Base-by-base conservation (phyloP, 2,113 vertebrate species). In the Brienomyrus longianalis region DNA sequence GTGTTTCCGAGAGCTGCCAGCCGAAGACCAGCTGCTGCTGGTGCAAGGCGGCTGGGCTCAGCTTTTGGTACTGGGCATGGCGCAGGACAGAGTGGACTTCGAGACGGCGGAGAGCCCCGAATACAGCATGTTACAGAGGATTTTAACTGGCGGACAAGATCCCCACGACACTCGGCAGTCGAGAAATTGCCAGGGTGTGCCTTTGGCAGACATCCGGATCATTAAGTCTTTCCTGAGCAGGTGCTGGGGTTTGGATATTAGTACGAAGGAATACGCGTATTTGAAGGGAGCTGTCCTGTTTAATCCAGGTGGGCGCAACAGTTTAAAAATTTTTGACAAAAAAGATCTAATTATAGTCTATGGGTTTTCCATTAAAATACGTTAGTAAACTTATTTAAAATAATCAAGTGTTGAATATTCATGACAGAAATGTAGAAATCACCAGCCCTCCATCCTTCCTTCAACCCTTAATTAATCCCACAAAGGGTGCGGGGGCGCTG, bases 181-280 rank as follows among this genome's bases (percentile, higher is more conserved):
- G 83, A 56, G 87, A 91, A 77, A 90, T 74, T 90, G 89, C 3
- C 93, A 89, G 9, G 92, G 93, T 35, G 97, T 97, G 1, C 95
- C 96, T 0, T 94, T 97, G 5, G 92, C 93, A 0, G 96, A 98
- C 8, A 97, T 98, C 91, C 97, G 98, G 74, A 95, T 95, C 0
- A 97, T 99, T 92, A 96, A 97, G 93, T 94, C 95, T 23, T 99
- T 99, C 92, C 94, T 99, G 90, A 94, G 95, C 94, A 98, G 97
- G 92, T 99, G 98, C 93, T 98, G 98, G 98, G 97, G 95, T 91
- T 94, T 99, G 91, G 96, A 97, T 48, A 97, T 99, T 93, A 97
- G 97, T 92, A 97, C 97, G 91, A 98, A 99, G 93, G 98, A 99
- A 95, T 99, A 99, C 39, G 98, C 98, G 9, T 99, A 99, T 87